Evolutionary conservation across 1,140 invertebrate genomes (phyloP), one percentile per base, ranked within the genome.

Genomic region (Trichoplusia ni): DNA sequence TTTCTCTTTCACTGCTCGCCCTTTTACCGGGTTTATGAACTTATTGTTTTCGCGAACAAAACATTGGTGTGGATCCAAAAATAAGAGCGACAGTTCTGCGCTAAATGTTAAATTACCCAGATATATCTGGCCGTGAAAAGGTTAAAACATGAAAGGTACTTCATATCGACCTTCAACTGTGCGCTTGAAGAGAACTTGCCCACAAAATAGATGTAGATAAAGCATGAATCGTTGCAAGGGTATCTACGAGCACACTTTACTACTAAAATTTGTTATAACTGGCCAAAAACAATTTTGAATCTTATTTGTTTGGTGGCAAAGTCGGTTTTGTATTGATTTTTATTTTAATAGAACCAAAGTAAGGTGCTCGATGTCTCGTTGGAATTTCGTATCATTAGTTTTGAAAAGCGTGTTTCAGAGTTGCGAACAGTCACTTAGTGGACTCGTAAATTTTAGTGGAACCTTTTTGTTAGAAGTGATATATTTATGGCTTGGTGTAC

Each of bases 191-290:
- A 63, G 51, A 46, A 60, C 40, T 49, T 51, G 40, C 44, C 42
- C 54, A 27, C 27, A 35, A 53, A 49, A 35, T 51, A 37, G 77
- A 80, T 80, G 68, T 58, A 72, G 73, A 80, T 80, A 73, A 72
- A 54, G 69, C 75, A 77, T 62, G 73, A 51, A 59, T 53, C 44
- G 54, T 23, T 64, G 66, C 68, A 64, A 60, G 64, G 62, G 59
- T 44, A 42, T 51, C 31, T 38, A 60, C 25, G 18, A 69, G 44
- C 40, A 54, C 18, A 47, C 54, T 64, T 49, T 21, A 46, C 11
- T 25, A 56, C 11, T 37, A 27, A 56, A 37, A 64, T 64, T 47
- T 19, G 29, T 23, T 37, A 31, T 9, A 38, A 37, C 7, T 47
- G 16, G 2, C 2, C 18, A 9, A 27, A 7, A 2, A 0, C 0